Conservation (phyloP, 2,888 invertebrate genomes). For the Alviniconcha strummeri region DNA sequence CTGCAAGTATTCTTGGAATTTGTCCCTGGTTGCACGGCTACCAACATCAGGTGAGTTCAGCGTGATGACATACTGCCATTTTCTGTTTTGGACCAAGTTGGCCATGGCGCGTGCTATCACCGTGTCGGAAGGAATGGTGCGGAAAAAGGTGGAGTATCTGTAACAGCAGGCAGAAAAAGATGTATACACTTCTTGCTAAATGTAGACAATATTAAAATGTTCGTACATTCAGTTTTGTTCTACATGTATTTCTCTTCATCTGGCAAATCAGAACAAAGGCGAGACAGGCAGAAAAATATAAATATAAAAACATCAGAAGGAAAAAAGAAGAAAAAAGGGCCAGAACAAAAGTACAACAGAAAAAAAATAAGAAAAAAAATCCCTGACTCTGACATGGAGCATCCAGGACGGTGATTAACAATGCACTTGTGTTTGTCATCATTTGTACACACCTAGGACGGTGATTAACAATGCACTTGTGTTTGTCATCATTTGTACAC, state of each 20-base stretch:
- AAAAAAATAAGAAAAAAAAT: too few relatives aligned
- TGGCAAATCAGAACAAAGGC: neutral
- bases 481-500: too few relatives aligned
- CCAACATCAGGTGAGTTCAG: constrained; percentile 61
- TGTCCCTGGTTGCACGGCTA: constrained; percentile 50
- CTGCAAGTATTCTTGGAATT: constrained; percentile 49
- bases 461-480: too few relatives aligned
- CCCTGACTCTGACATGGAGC: too few relatives aligned
- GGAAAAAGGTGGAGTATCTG: constrained; percentile 59
- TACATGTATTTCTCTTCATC: neutral
- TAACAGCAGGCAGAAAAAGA: neutral
- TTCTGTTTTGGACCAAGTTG: constrained; percentile 51
- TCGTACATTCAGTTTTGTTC: neutral
- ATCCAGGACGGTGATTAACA: too few relatives aligned
- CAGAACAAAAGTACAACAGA: too few relatives aligned
- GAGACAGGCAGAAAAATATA: neutral
- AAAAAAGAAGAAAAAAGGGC: too few relatives aligned
- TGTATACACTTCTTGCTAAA: neutral
- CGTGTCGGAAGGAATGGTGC: constrained; percentile 64
- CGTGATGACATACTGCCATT: constrained; percentile 62
- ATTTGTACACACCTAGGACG: too few relatives aligned
- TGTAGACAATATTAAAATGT: neutral
- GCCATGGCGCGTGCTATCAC: constrained; percentile 61
- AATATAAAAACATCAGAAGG: neutral
- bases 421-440: too few relatives aligned